phyloP scores from a whole-genome alignment of 2,888 invertebrate species.

The Drosophila buzzatii region DNA sequence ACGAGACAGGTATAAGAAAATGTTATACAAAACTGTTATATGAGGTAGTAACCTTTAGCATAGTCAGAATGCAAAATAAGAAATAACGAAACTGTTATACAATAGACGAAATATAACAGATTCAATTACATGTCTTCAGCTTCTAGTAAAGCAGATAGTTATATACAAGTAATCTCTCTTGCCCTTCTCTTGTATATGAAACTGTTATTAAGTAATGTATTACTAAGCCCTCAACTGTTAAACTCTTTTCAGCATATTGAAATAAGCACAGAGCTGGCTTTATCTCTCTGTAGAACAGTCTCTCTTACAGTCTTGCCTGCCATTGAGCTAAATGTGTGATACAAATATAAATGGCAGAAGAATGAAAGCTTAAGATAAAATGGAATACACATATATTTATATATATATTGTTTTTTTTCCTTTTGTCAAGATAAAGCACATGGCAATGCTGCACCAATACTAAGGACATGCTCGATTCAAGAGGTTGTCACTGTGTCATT shows the following conservation, averaged over 20 bases:
- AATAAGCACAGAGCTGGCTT: background rate
- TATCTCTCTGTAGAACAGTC: background rate
- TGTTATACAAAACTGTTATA: too few species aligned
- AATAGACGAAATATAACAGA: background rate
- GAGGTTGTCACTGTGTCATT: slow-evolving; percentile 39
- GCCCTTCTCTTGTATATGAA: background rate
- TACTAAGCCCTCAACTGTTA: background rate
- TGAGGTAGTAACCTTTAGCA: too few species aligned
- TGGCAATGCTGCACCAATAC: slow-evolving; percentile 7
- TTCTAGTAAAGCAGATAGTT: background rate
- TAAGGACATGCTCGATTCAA: slow-evolving; percentile 16
- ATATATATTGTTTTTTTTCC: too few species aligned
- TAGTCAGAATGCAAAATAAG: background rate
- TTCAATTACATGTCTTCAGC: background rate
- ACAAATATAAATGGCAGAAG: slow-evolving; percentile 4
- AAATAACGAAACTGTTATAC: background rate
- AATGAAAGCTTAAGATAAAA: slow-evolving; percentile 3
- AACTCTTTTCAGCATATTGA: background rate
- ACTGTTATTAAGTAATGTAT: background rate
- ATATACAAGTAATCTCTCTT: too few species aligned
- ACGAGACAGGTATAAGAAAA: too few species aligned
- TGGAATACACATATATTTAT: background rate
- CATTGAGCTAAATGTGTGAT: background rate
- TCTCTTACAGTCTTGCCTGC: background rate
- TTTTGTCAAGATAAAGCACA: slow-evolving; percentile 4